These are phyloP conservation scores for Eretmodus cyanostictus DNA, from an alignment of 2,113 vertebrate genomes.

Conservation along the genomic window DNA sequence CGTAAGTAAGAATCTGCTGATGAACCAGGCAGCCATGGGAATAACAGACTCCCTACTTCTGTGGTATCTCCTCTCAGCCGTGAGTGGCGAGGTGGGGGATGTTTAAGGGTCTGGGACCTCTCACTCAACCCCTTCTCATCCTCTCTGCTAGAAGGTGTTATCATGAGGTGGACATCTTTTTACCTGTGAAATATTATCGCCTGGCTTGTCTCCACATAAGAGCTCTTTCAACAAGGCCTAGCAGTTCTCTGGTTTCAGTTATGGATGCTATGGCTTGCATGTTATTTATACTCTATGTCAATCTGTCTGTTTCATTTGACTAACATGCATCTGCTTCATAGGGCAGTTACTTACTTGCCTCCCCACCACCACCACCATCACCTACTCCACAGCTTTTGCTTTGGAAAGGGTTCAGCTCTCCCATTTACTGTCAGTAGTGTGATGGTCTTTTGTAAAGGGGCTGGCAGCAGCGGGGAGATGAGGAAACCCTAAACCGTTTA, in stretches of 20 bases:
- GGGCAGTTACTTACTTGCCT: conserved; percentile 6
- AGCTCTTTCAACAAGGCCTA: conserved; percentile 29
- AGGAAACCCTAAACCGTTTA: conserved; percentile 73
- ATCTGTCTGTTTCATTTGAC: not conserved
- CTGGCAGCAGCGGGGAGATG: conserved; percentile 75
- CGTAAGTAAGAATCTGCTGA: conserved; percentile 57
- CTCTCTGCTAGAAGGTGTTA: conserved; percentile 1
- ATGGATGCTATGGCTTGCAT: conserved; percentile 13
- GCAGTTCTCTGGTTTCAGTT: conserved; percentile 50
- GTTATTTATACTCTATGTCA: conserved; percentile 54
- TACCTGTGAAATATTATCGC: conserved; percentile 68
- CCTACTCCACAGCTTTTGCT: conserved; percentile 66
- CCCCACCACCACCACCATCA: not conserved
- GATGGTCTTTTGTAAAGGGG: conserved; percentile 83
- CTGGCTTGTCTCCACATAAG: conserved; percentile 20
- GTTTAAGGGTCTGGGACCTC: conserved; percentile 34
- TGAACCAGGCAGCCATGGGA: conserved; percentile 39
- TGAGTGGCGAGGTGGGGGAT: not conserved
- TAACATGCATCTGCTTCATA: conserved; percentile 6
- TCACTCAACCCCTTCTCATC: conserved; percentile 52
- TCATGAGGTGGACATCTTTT: conserved; percentile 38
- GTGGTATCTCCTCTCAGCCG: conserved; percentile 52
- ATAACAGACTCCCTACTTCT: conserved; percentile 62
- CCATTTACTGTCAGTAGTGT: conserved; percentile 78
- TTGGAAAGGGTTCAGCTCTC: conserved; percentile 70